Base-by-base conservation (phyloP, 2,888 invertebrate species). In the Steinernema carpocapsae region DNA sequence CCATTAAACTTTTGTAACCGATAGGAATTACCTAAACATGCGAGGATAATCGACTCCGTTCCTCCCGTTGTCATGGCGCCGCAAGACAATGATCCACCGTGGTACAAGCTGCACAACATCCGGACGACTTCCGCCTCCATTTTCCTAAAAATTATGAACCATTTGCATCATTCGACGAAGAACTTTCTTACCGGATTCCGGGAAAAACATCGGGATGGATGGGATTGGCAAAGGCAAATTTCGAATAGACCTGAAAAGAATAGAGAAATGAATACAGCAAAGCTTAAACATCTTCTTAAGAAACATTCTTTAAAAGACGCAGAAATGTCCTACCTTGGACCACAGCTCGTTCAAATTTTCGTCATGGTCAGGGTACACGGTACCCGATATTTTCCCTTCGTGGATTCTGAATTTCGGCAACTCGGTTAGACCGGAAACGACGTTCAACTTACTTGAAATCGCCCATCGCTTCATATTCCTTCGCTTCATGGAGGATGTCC, bases 121-220 rank as follows among this genome's bases (percentile, higher is more conserved):
- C 84, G 76, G 52, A 86, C 85, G 45, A 99, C 92, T 90, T 99
- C 99, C 0, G 97, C 95, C 90, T 99, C 99, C 97, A 99, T 97
- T 83, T 90, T 90, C 42, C 90, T 52, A 52, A 52, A 2, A 22
- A 32, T 37, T 37, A 37, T n/a, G n/a, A n/a, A n/a, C n/a, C n/a
- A n/a, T n/a, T n/a, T n/a, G n/a, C n/a, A n/a, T n/a, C n/a, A n/a
- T n/a, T n/a, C n/a, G n/a, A 37, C 3, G 37, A 37, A 37, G 37
- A 10, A 37, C 10, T 37, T 3, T 37, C 4, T 48, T 52, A 52
- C 64, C 64, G 83, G 2, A 90, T 87, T 71, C 96, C 97, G 4
- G 97, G 97, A 88, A 97, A 99, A 43, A 99, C 91, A 88, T 99
- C 99, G 0, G 95, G 92, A 88, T 99, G 99, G 64, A 97, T 90